phyloP scores from a whole-genome alignment of 2,797 vertebrate species.

The Tadarida brasiliensis region DNA sequence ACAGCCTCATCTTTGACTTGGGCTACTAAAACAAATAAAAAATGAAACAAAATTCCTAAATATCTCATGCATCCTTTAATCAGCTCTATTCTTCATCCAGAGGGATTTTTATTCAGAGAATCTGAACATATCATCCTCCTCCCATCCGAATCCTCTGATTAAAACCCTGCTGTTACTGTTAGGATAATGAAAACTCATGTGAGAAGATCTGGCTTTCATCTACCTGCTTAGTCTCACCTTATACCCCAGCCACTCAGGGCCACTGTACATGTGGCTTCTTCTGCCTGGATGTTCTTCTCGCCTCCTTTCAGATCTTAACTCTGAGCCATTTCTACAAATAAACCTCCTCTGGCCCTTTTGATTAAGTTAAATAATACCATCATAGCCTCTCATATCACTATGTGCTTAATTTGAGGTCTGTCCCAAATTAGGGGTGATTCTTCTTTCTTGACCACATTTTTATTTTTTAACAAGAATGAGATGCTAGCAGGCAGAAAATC shows the following conservation, averaged over 20 bases:
- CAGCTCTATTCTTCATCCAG: background rate
- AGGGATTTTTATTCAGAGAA: constrained; percentile 26
- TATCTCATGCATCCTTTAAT: background rate
- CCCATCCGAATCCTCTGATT: background rate
- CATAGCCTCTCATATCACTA: background rate
- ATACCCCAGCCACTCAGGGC: background rate
- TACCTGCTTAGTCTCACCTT: background rate
- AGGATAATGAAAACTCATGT: background rate
- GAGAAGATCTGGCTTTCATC: background rate
- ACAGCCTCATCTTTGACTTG: background rate
- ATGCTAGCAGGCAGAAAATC: background rate
- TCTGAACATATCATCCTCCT: background rate
- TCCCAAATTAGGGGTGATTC: background rate
- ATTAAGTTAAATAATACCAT: background rate
- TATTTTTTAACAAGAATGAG: background rate
- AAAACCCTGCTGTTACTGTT: background rate
- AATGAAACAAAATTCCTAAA: background rate
- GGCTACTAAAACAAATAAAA: background rate
- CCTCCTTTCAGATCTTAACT: background rate
- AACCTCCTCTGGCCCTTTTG: background rate
- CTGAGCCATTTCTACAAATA: background rate
- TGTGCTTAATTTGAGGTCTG: background rate
- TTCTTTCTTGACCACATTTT: background rate
- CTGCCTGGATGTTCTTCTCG: background rate
- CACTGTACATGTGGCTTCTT: background rate